Evolutionary conservation across 2,113 vertebrate genomes (phyloP).

Genomic region (Toxotes jaculatrix): DNA sequence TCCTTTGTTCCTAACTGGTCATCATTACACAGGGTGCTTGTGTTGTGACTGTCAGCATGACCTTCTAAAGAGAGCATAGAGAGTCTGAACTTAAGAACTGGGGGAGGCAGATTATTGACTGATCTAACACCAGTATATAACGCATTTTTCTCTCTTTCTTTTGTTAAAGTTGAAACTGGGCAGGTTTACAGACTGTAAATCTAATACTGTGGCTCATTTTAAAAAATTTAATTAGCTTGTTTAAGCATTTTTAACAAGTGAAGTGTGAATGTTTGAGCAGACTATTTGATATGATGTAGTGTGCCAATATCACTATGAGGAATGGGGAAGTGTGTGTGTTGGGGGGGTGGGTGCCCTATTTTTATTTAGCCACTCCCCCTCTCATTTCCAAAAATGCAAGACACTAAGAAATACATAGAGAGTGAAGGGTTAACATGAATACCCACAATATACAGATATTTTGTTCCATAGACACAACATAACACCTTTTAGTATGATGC

Average conservation of each 20-base stretch:
- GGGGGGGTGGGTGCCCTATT: neutral
- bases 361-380: neutral
- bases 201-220: neutral
- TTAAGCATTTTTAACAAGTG: neutral
- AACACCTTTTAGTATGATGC: neutral
- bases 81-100: conserved; percentile 8
- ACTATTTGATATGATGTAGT: neutral
- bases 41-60: neutral
- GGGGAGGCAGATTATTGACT: neutral
- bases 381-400: neutral
- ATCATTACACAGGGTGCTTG: neutral
- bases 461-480: neutral
- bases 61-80: conserved; percentile 6
- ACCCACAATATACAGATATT: neutral
- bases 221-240: neutral
- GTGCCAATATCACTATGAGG: neutral
- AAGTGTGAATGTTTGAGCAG: neutral
- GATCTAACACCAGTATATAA: too few species aligned
- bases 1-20: neutral
- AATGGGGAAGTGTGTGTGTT: neutral
- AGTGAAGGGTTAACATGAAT: neutral
- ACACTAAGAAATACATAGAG: neutral
- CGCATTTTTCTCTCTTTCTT: neutral
- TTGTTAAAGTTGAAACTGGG: neutral
- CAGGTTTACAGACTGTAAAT: neutral